Conservation (phyloP, 2,113 vertebrate genomes). For the Perognathus longimembris region DNA sequence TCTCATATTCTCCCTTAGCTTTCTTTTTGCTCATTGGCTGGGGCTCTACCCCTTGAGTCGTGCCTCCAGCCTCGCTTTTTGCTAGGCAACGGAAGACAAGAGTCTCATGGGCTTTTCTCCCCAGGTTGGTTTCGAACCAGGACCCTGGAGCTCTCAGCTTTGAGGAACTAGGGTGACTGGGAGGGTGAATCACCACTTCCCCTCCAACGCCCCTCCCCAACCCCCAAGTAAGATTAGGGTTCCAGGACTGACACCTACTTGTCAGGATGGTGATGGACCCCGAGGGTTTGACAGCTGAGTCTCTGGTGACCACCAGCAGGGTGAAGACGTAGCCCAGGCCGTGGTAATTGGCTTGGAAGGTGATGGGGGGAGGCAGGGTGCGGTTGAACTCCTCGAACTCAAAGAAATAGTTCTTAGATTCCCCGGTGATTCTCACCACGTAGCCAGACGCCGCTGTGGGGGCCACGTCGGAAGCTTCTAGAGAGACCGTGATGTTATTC, state of each 20-base stretch:
- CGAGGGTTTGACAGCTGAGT: constrained; percentile 89
- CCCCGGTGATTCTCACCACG: constrained; percentile 93
- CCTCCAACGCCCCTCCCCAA: too few species aligned
- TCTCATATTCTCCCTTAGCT: too few species aligned
- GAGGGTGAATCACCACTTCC: too few species aligned
- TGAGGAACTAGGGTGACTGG: too few species aligned
- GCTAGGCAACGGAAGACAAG: neutral
- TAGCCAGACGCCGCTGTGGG: constrained; percentile 89
- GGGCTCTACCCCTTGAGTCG: too few species aligned
- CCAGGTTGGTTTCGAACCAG: neutral
- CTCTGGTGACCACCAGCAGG: constrained; percentile 89
- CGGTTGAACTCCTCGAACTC: constrained; percentile 90
- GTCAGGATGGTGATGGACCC: constrained; percentile 92
- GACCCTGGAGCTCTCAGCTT: too few species aligned
- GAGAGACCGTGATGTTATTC: constrained; percentile 87
- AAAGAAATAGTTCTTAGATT: constrained; percentile 91
- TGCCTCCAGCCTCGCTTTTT: neutral
- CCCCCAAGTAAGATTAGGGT: too few species aligned
- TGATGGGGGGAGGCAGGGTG: constrained; percentile 88
- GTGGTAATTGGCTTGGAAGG: constrained; percentile 93
- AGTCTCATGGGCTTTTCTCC: too few species aligned
- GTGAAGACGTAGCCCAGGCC: constrained; percentile 94
- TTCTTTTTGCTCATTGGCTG: too few species aligned
- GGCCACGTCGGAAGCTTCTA: constrained; percentile 91
- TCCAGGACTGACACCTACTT: constrained; percentile 87